Evolutionary conservation across 2,797 vertebrate genomes (phyloP), one percentile per base, ranked within the genome.

Genomic region (Artibeus lituratus): DNA sequence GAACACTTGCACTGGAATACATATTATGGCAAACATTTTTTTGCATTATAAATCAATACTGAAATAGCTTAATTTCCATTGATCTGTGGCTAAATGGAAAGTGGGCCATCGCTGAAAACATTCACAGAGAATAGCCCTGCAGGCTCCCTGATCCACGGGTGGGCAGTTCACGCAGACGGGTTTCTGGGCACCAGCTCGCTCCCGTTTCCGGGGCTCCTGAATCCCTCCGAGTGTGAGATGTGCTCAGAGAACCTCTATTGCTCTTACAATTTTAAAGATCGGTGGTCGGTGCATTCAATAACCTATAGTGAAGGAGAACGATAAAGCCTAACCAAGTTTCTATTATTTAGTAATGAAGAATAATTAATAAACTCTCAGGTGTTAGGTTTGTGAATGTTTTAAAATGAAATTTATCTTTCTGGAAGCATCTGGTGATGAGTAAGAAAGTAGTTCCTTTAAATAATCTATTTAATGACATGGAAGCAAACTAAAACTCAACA

Each of bases 261-360:
- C 18, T 53, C 12, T 69, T 72, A 39, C 29, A 65, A 55, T 24
- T 92, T 91, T 92, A 76, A 69, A 93, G 47, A 90, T 78, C 9
- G 5, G 53, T 94, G 42, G 65, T 86, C 73, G 83, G 39, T 86
- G 39, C 59, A 70, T 39, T 87, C 62, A 85, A 74, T 59, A 67
- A 39, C 85, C 42, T 85, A 11, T 53, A 44, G 37, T 88, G 49
- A 87, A 93, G 76, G 55, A 84, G 55, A 67, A 85, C 1, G 69
- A 14, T 57, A 90, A 81, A 94, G 90, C 65, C 89, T 92, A 81
- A 86, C 65, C 67, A 69, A 86, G 8, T 59, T 74, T 87, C 74
- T 96, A 69, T 93, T 87, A 93, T 80, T 91, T 76, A 94, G 88
- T 82, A 87, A 94, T 49, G 22, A 94, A 86, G 49, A 94, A 83